Conservation (phyloP, 1,140 invertebrate genomes). For the Heliconius melpomene region DNA sequence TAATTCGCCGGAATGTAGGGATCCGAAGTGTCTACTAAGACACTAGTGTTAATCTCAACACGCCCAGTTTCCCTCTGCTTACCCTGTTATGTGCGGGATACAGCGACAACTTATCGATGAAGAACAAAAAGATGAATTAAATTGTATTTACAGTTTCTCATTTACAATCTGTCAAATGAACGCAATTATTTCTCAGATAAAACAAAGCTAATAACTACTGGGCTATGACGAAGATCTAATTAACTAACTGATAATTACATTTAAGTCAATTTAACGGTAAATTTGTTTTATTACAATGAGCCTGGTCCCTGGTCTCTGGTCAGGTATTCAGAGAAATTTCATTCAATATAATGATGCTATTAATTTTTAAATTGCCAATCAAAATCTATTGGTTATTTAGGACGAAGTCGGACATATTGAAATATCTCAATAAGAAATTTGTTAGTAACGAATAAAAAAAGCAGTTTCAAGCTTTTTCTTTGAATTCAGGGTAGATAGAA, state of each 20-base stretch:
- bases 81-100: too few species aligned
- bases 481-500: too few species aligned
- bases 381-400: conserved; percentile 7
- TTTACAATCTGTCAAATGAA: conserved; percentile 8
- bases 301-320: conserved; percentile 13
- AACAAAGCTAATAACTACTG: conserved; percentile 53
- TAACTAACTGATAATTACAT: conserved; percentile 50
- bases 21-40: too few species aligned
- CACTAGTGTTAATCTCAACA: too few species aligned
- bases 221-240: conserved; percentile 52
- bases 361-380: conserved; percentile 16
- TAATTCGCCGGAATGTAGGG: too few species aligned
- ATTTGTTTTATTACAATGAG: conserved; percentile 29
- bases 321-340: conserved; percentile 29
- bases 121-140: background rate
- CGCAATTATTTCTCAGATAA: conserved; percentile 14
- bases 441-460: background rate
- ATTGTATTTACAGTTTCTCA: conserved; percentile 1
- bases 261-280: conserved; percentile 35
- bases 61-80: too few species aligned
- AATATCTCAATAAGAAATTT: background rate
- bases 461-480: too few species aligned
- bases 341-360: conserved; percentile 18
- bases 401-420: background rate
- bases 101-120: background rate